Percentiles rank a stretch among this genome's conserved stretches.
Conservation (phyloP, 2,797 vertebrate genomes). For the Xyrichtys novacula region DNA sequence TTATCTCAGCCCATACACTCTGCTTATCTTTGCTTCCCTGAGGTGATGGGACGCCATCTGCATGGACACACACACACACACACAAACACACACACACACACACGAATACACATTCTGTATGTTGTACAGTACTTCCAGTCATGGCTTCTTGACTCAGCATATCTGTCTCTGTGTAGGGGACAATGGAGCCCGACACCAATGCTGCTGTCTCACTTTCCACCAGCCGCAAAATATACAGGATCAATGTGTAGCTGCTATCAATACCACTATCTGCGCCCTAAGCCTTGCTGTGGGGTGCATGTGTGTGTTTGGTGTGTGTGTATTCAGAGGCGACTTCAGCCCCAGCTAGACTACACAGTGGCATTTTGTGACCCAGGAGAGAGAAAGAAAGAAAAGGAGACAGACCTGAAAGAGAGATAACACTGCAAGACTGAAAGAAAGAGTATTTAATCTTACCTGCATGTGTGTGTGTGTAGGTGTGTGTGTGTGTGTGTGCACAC, state of each 20-base stretch:
- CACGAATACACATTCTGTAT: constrained; percentile 16
- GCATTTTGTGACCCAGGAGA: constrained; percentile 60
- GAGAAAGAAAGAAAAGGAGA: constrained; percentile 72
- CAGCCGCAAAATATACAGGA: constrained; percentile 53
- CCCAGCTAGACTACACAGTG: constrained; percentile 81
- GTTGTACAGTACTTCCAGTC: constrained; percentile 49
- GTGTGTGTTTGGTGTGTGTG: constrained; percentile 18
- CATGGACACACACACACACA: constrained; percentile 43
- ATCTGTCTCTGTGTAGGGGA: constrained; percentile 49
- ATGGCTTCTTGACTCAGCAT: constrained; percentile 74
- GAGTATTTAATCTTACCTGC: constrained; percentile 64
- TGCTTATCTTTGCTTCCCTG: constrained; percentile 77
- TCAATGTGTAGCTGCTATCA: constrained; percentile 77
- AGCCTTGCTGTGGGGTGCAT: constrained; percentile 33
- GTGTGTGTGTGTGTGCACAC: constrained; percentile 6
- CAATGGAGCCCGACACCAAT: constrained; percentile 39
- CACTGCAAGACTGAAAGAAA: constrained; percentile 56
- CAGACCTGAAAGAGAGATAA: constrained; percentile 75
- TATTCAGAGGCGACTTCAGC: constrained; percentile 30
- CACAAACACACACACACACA: constrained; percentile 32
- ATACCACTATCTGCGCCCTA: constrained; percentile 67
- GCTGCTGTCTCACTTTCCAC: constrained; percentile 65
- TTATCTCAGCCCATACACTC: constrained; percentile 79
- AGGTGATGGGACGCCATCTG: constrained; percentile 80
- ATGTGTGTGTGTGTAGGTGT: constrained; percentile 11